These are phyloP conservation scores for Neomonachus schauinslandi DNA, from an alignment of 2,113 vertebrate species.

Conservation along the genomic window DNA sequence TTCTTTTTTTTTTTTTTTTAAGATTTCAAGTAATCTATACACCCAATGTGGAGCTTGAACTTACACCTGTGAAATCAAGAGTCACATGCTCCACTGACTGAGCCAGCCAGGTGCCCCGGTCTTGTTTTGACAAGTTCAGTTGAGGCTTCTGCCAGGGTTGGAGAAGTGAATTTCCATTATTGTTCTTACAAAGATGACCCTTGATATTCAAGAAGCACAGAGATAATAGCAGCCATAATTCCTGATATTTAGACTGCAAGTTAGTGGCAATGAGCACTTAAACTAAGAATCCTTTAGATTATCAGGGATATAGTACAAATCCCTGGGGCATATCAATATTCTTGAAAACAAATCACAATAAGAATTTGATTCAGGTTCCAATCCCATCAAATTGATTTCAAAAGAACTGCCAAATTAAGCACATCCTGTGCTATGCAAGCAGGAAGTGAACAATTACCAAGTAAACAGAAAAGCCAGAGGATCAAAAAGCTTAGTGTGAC, in stretches of 20 bases:
- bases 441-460: slow-evolving; percentile 10
- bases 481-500: not conserved
- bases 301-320: not conserved
- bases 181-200: not conserved
- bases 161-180: not conserved
- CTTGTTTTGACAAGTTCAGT: not conserved
- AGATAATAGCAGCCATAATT: not conserved
- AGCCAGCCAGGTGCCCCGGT: not conserved
- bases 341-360: not conserved
- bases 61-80: not conserved
- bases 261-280: not conserved
- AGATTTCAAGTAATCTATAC: not conserved
- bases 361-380: slow-evolving; percentile 1
- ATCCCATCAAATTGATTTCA: not conserved
- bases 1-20: too few species aligned
- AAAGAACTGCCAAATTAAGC: not conserved
- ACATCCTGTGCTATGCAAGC: not conserved
- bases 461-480: not conserved
- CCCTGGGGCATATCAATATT: not conserved
- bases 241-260: not conserved
- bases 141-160: not conserved
- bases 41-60: not conserved
- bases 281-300: not conserved
- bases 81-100: not conserved
- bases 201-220: not conserved